Conservation (phyloP, 2,888 invertebrate genomes). For the Cotesia congregata region DNA sequence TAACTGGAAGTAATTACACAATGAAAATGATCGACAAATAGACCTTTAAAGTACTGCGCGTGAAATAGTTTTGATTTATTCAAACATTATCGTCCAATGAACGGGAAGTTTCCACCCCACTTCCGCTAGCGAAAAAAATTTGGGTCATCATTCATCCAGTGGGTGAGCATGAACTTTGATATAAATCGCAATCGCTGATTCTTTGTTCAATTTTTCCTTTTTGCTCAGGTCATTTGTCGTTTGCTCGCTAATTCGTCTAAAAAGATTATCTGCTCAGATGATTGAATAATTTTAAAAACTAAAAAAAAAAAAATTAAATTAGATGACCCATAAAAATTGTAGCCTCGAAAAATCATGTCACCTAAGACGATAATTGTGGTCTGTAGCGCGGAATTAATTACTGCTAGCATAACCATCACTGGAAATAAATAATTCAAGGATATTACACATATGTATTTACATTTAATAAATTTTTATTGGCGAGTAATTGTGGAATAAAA, state of each 20-base stretch:
- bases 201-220: not conserved
- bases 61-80: slow-evolving; percentile 47
- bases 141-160: slow-evolving; percentile 43
- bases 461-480: not conserved
- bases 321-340: too few species aligned
- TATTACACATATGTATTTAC: not conserved
- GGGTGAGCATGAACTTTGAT: not conserved
- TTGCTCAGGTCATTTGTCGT: not conserved
- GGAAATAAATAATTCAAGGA: not conserved
- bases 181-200: not conserved
- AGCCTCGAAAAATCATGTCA: too few species aligned
- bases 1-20: not conserved
- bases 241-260: not conserved
- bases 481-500: not conserved
- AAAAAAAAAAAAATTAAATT: too few species aligned
- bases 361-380: too few species aligned
- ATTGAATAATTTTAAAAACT: too few species aligned
- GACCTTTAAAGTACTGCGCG: slow-evolving; percentile 38
- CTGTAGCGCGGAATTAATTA: not conserved
- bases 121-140: slow-evolving; percentile 47
- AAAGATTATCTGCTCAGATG: not conserved
- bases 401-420: not conserved
- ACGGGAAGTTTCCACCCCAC: slow-evolving; percentile 41
- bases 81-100: slow-evolving; percentile 41
- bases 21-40: slow-evolving; percentile 42